These are phyloP conservation scores for Pelmatolapia mariae DNA, from an alignment of 2,113 vertebrate species.

Conservation along the genomic window DNA sequence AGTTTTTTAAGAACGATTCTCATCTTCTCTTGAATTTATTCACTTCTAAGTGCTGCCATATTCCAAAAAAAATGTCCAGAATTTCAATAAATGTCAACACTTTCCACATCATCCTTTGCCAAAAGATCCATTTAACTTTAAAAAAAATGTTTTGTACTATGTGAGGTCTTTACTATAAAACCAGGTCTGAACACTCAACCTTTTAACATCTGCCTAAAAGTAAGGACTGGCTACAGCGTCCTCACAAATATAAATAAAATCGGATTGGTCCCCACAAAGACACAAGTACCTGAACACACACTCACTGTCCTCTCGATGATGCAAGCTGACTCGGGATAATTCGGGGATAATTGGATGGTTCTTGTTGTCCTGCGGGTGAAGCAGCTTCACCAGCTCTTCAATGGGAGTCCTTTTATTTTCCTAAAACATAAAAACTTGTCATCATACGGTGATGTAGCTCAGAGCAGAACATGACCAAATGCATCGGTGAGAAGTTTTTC, in stretches of 20 bases:
- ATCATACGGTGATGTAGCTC: background rate
- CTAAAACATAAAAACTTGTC: background rate
- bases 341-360: conserved; percentile 45
- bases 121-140: background rate
- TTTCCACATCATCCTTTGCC: accelerated
- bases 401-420: background rate
- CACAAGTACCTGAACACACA: background rate
- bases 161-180: background rate
- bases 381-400: background rate
- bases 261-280: background rate
- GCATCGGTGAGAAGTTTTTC: background rate
- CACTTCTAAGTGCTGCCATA: background rate
- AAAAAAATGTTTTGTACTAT: background rate
- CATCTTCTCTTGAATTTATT: background rate
- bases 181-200: background rate
- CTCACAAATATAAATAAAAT: background rate
- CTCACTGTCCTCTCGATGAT: conserved; percentile 4
- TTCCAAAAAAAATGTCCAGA: background rate
- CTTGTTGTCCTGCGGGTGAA: conserved; percentile 31
- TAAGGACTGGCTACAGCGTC: background rate
- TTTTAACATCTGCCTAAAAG: background rate
- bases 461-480: background rate
- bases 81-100: background rate
- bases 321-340: conserved; percentile 37
- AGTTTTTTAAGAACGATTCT: background rate